These are phyloP conservation scores for Platyrinchus mystaceus DNA, from an alignment of 2,797 vertebrate species.

Conservation along the genomic window DNA sequence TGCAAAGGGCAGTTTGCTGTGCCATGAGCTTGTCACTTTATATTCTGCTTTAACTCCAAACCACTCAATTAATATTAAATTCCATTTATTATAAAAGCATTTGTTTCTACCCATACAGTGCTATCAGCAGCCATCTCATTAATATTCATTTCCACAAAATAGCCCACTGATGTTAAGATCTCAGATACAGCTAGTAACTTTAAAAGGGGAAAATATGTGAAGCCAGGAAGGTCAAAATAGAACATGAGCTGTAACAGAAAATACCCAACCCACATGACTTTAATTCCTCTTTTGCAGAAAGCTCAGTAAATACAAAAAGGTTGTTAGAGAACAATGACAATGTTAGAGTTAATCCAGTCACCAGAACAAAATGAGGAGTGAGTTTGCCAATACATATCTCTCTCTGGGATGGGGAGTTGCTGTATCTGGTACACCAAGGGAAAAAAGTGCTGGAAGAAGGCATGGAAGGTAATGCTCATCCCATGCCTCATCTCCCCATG, in stretches of 20 bases:
- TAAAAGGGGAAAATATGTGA: constrained; percentile 8
- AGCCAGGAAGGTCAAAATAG: constrained; percentile 3
- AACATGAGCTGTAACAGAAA: constrained; percentile 27
- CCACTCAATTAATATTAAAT: constrained; percentile 62
- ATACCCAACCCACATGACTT: background rate
- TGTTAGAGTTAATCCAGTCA: background rate
- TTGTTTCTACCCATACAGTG: constrained; percentile 36
- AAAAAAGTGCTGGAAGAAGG: background rate
- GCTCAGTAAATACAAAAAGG: background rate
- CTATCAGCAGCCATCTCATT: constrained; percentile 60
- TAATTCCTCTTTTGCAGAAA: background rate
- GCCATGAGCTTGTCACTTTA: constrained; percentile 42
- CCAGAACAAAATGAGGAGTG: background rate
- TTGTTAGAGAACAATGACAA: background rate
- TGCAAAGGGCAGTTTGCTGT: constrained; percentile 41
- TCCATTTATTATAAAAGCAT: constrained; percentile 51
- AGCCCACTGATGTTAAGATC: constrained; percentile 21
- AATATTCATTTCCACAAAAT: constrained; percentile 69
- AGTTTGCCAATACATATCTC: background rate
- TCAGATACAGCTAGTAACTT: constrained; percentile 27
- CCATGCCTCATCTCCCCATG: background rate
- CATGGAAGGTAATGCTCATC: background rate
- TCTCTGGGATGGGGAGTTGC: background rate
- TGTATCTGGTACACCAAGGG: background rate
- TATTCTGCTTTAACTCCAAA: constrained; percentile 57